Percentiles rank a stretch among this genome's conserved stretches.
These are phyloP conservation scores for Vanacampus margaritifer DNA, from an alignment of 2,113 vertebrate genomes.

Conservation along the genomic window DNA sequence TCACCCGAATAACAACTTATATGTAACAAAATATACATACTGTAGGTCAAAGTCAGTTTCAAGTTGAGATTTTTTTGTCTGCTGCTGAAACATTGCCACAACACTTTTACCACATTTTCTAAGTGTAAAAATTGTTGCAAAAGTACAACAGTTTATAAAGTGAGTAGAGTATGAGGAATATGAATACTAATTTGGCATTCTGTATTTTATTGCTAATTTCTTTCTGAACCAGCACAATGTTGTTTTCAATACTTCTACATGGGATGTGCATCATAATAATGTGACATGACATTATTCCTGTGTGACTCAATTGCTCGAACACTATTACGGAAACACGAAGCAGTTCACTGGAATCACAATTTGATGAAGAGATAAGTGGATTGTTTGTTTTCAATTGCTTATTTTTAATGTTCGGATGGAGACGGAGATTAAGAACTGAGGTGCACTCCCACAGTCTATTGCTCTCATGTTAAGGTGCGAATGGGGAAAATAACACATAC, in stretches of 20 bases:
- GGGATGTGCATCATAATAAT: not conserved
- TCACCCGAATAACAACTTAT: not conserved
- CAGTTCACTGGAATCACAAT: not conserved
- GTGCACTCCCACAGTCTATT: not conserved
- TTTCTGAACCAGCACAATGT: not conserved
- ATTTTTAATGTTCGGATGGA: constrained; percentile 4
- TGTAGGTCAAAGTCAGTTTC: not conserved
- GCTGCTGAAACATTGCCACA: too few relatives aligned
- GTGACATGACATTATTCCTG: not conserved
- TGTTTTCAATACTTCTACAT: constrained; percentile 3
- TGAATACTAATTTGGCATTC: not conserved
- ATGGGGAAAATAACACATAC: not conserved
- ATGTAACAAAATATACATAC: not conserved
- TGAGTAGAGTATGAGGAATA: not conserved
- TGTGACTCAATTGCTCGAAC: not conserved
- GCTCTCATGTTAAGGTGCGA: not conserved
- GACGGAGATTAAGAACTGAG: not conserved
- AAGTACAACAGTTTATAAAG: not conserved
- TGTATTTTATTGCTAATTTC: not conserved
- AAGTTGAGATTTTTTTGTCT: not conserved
- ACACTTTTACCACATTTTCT: not conserved
- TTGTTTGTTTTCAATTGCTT: not conserved
- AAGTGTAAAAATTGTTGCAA: not conserved
- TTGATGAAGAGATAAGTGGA: not conserved
- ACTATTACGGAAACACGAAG: not conserved